Conservation (phyloP, 2,888 invertebrate species). For the Chorisops tibialis region DNA sequence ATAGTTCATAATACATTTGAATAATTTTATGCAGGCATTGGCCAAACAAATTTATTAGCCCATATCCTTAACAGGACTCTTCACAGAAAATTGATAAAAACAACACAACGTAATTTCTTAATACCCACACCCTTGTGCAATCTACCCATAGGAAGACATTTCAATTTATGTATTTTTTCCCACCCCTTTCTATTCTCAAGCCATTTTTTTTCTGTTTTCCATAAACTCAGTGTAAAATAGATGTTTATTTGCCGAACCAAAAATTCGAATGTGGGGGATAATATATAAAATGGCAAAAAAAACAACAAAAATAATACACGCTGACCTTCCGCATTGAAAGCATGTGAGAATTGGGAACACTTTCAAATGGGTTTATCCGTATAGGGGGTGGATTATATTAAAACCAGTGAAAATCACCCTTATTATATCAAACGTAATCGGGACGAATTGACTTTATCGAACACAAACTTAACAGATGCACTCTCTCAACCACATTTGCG, state of each 20-base stretch:
- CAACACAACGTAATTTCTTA: neutral
- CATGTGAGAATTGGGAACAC: too few relatives aligned
- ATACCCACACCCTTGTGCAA: neutral
- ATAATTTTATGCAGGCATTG: too few relatives aligned
- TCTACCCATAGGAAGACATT: neutral
- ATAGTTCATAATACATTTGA: too few relatives aligned
- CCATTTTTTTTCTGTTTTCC: neutral
- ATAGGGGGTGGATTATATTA: constrained; percentile 31
- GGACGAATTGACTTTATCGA: constrained; percentile 9
- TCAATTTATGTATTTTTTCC: constrained; percentile 2
- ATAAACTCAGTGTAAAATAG: neutral
- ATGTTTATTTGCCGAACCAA: constrained; percentile 4
- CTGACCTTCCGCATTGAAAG: neutral
- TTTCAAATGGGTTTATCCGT: neutral
- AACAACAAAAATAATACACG: neutral
- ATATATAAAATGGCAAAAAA: neutral
- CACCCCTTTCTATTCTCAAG: neutral
- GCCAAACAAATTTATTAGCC: too few relatives aligned
- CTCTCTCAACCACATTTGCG: neutral
- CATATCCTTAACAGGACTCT: too few relatives aligned
- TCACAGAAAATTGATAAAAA: too few relatives aligned
- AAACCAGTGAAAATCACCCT: constrained; percentile 21
- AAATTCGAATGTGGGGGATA: neutral
- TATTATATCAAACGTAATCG: constrained; percentile 5
- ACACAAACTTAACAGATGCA: constrained; percentile 27